Evolutionary conservation across 2,113 vertebrate genomes (phyloP), one percentile per base, ranked within the genome.

Genomic region (Hypomesus transpacificus): DNA sequence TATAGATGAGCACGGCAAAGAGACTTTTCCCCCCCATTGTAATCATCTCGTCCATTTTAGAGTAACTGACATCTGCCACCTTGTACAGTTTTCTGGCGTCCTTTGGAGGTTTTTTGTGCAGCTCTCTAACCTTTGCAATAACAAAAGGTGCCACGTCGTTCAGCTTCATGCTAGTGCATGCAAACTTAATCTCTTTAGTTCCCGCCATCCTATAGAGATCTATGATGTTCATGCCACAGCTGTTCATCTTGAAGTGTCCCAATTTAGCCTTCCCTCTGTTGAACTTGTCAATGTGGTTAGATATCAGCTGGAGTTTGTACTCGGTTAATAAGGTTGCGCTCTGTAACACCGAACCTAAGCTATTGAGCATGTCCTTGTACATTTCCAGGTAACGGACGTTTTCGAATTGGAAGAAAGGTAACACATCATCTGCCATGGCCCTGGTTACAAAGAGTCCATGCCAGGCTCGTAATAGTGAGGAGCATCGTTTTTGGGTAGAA

Each of bases 71-170:
- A 20, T 66, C 20, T 2, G 20, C 39, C 3, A 52, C 18, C 65
- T 66, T 66, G 65, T 16, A 31, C 18, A 63, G 61, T 8, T 63
- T 63, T 17, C 16, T 61, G 58, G 20, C n/a, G 21, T 22, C 31
- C 18, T 65, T 65, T 7, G 62, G 62, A 3, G 34, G 18, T 46
- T 66, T 66, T 66, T 21, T 52, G 65, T 66, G 65, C 6, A 51
- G 65, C 65, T 66, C 2, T 20, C 65, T 66, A 20, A 20, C 39
- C 46, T 52, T 52, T 39, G 39, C n/a, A 21, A 51, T 62, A 11
- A 62, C 60, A 31, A 62, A 62, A 16, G 60, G 60, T 14, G 60
- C 21, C 9, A 65, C 62, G 62, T 34, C 31, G 31, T 65, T 39
- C 31, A 65, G n/a, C 62, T n/a, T 56, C 53, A 56, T 17, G 53